Base-by-base conservation (phyloP, 2,113 vertebrate genomes). In the Craseonycteris thonglongyai region DNA sequence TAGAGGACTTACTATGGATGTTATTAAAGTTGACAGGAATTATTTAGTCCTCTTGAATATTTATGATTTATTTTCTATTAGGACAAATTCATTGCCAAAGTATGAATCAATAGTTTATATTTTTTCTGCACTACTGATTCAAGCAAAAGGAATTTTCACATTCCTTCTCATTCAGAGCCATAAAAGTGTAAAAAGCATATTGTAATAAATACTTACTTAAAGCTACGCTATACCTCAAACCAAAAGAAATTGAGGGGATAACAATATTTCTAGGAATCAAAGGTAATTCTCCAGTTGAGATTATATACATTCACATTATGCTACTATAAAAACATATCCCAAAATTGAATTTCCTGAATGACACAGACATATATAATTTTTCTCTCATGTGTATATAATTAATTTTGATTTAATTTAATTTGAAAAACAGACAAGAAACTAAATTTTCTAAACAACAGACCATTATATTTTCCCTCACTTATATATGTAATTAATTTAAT, bases 51-150 rank as follows among this genome's bases (percentile, higher is more conserved):
- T 94, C 26, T 49, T 94, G 69, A 80, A 80, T 96, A 94, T 97
- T 95, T 90, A 95, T 94, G 49, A 9, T 58, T 94, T 94, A 63
- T 83, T 91, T 95, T 97, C 92, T 95, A 75, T 93, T 96, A 97
- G 16, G 88, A 97, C 1, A 91, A 96, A 72, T 94, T 92, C 69
- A 66, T 68, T 82, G 83, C 89, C 94, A 74, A 96, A 97, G 91
- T 82, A 33, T 45, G 61, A 95, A 95, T 68, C 86, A 88, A 76
- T 81, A 26, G 33, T 95, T 95, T 59, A 47, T 2, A 33, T 94
- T 76, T 79, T 81, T 71, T 94, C 58, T 74, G 30, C 59, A 59
- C 30, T 84, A 69, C 30, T 69, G 78, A 90, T 47, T 88, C 79
- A 68, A 0, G 1, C 75, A 69, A 72, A 92, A 56, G 47, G 3